Evolutionary conservation across 1,140 invertebrate species (phyloP).

Genomic region (Drosophila kanapiae): DNA sequence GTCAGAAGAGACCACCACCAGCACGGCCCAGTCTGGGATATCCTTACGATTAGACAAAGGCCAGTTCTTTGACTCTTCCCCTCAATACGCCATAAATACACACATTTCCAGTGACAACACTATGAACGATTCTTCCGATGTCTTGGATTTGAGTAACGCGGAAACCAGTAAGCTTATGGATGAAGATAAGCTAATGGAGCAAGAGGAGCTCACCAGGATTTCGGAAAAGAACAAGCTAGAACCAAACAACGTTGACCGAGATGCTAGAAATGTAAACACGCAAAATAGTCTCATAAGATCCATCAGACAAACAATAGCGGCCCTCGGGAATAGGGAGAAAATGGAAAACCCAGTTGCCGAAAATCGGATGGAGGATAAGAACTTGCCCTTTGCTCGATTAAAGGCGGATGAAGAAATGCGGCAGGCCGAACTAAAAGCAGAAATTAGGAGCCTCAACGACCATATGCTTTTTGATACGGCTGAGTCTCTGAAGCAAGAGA

Average conservation of each 20-base stretch:
- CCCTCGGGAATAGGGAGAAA: constrained; percentile 1
- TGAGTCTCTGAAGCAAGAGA: neutral
- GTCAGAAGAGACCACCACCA: neutral
- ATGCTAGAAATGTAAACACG: neutral
- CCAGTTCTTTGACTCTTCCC: neutral
- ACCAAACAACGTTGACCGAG: neutral
- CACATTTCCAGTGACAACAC: neutral
- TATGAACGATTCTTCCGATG: neutral
- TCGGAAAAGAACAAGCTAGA: neutral
- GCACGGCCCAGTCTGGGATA: neutral
- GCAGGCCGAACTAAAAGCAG: neutral
- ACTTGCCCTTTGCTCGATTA: neutral
- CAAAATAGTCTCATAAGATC: constrained; percentile 28
- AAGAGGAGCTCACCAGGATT: neutral
- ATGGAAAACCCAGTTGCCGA: constrained; percentile 16
- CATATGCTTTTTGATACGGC: neutral
- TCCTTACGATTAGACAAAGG: neutral
- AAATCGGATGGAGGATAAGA: neutral
- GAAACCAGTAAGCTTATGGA: neutral
- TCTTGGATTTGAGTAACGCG: constrained; percentile 5
- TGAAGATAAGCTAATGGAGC: neutral
- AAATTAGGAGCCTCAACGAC: neutral
- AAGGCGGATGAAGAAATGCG: neutral
- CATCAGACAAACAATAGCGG: constrained; percentile 19
- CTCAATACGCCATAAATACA: neutral